These are phyloP conservation scores for Orestias chungarensis DNA, from an alignment of 2,797 vertebrate species.

Conservation along the genomic window DNA sequence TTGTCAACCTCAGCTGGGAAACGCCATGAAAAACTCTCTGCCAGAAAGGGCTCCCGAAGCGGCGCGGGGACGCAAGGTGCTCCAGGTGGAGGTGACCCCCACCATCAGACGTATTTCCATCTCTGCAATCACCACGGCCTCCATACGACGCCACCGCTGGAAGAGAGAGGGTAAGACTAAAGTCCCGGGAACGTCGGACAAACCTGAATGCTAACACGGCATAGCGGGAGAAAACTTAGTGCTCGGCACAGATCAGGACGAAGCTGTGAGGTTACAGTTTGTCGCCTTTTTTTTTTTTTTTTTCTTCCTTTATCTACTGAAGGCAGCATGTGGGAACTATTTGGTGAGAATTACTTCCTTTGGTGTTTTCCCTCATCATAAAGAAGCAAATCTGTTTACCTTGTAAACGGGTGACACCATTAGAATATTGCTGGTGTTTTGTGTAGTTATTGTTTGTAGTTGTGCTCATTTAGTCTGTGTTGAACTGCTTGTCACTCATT, in stretches of 20 bases:
- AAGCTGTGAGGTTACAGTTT: slow-evolving; percentile 35
- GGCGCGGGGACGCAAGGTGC: slow-evolving; percentile 89
- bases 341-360: slow-evolving; percentile 56
- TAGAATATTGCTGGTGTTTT: slow-evolving; percentile 56
- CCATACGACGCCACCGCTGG: slow-evolving; percentile 97
- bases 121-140: slow-evolving; percentile 95
- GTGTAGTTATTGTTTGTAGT: slow-evolving; percentile 37
- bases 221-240: slow-evolving; percentile 16
- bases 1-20: slow-evolving; percentile 85
- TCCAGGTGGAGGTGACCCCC: slow-evolving; percentile 96
- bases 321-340: slow-evolving; percentile 46
- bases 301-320: slow-evolving; percentile 39
- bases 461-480: slow-evolving; percentile 55
- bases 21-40: slow-evolving; percentile 96
- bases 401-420: slow-evolving; percentile 47
- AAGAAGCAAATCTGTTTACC: slow-evolving; percentile 38
- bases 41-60: slow-evolving; percentile 90
- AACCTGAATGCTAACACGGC: neutral
- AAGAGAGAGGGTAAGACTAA: slow-evolving; percentile 91
- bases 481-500: slow-evolving; percentile 56
- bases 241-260: slow-evolving; percentile 3
- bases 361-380: slow-evolving; percentile 44
- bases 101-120: slow-evolving; percentile 94
- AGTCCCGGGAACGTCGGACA: neutral
- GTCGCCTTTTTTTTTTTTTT: slow-evolving; percentile 24